Conservation (phyloP, 1,140 invertebrate genomes). For the Palaemon carinicauda region DNA sequence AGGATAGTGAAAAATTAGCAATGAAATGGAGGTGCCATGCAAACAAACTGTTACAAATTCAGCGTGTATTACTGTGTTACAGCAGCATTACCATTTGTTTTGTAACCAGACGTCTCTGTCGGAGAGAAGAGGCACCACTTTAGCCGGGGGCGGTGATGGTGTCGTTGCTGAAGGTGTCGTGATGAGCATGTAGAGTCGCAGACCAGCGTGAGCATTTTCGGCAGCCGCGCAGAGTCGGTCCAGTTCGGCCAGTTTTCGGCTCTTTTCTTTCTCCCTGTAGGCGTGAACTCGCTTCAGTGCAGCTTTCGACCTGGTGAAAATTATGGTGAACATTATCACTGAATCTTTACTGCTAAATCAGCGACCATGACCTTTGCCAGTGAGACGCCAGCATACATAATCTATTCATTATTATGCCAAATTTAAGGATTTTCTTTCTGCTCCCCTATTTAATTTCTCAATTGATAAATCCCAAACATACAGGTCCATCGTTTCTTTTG, state of each 20-base stretch:
- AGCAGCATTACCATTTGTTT: not conserved
- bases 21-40: not conserved
- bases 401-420: too few relatives aligned
- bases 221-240: slow-evolving; percentile 28
- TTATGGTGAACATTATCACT: not conserved
- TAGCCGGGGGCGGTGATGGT: slow-evolving; percentile 14
- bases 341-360: too few relatives aligned
- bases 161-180: slow-evolving; percentile 19
- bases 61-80: too few relatives aligned
- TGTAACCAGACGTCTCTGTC: not conserved
- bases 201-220: slow-evolving; percentile 22
- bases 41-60: not conserved
- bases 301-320: not conserved
- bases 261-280: not conserved
- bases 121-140: slow-evolving; percentile 5
- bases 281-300: not conserved
- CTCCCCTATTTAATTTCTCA: too few relatives aligned
- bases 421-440: too few relatives aligned
- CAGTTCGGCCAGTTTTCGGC: not conserved
- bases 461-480: too few relatives aligned
- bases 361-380: too few relatives aligned
- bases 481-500: too few relatives aligned
- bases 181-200: slow-evolving; percentile 36
- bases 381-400: too few relatives aligned
- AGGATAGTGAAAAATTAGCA: too few relatives aligned